Evolutionary conservation across 2,113 vertebrate genomes (phyloP), one percentile per base, ranked within the genome.

Genomic region (Melanotaenia duboulayi): DNA sequence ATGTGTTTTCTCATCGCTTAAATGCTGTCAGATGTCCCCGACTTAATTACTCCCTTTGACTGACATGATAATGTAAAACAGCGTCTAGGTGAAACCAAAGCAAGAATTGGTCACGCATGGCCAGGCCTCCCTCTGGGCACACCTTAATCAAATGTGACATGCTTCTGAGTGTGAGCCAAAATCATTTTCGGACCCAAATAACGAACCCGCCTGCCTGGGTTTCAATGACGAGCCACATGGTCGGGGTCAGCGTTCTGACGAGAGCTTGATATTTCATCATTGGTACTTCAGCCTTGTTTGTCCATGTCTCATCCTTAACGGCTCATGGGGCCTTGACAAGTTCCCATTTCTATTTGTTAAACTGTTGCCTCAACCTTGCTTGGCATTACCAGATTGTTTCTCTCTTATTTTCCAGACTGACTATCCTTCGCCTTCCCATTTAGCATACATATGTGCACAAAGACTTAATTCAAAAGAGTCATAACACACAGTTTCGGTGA

Each of bases 31-130:
- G 76, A 76, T 71, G 37, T 77, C 73, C 71, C 60, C 16, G 59
- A 22, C 78, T 79, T 90, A 89, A 90, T 92, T 90, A 90, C 75
- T 78, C 81, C 73, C 63, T 61, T 66, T 86, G 84, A 87, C 80
- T 87, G 88, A 91, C 92, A 84, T 85, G 85, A 87, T 88, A 86
- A 91, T 91, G 85, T 85, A 90, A 89, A 92, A 91, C 82, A 82
- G 88, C 37, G 57, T 72, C 75, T 71, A 86, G 88, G 89, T 90
- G 87, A 86, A 88, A 87, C 78, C 76, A 84, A 86, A 90, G 88
- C 84, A 89, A 81, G 82, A 82, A 83, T 87, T 87, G 87, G 77
- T 86, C 79, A 69, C 62, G 79, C 90, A 85, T 85, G 82, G 85
- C 80, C 86, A 68, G 83, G 28, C 72, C 65, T 84, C 85, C 82